Evolutionary conservation across 2,113 vertebrate species (phyloP).

Genomic region (Scalopus aquaticus): DNA sequence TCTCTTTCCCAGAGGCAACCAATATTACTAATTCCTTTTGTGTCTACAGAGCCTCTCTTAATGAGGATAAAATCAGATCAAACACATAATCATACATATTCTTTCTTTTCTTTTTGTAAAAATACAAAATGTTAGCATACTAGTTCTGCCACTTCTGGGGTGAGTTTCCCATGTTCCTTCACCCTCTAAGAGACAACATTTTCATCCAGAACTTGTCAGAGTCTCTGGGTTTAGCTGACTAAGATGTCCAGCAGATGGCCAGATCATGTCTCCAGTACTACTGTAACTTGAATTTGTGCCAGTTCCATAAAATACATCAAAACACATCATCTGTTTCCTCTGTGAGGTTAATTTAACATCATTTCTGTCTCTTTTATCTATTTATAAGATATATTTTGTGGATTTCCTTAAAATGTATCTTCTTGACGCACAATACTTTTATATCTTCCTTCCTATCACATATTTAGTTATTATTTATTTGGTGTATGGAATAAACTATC

Average conservation of each 20-base stretch:
- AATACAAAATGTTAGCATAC: background rate
- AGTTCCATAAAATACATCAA: constrained; percentile 13
- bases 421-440: background rate
- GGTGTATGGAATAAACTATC: background rate
- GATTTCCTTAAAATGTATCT: background rate
- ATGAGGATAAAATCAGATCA: background rate
- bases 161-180: background rate
- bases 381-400: background rate
- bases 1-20: background rate
- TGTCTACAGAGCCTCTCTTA: background rate
- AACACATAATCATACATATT: background rate
- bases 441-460: background rate
- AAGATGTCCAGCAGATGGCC: constrained; percentile 21
- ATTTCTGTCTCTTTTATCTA: background rate
- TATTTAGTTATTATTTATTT: background rate
- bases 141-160: background rate
- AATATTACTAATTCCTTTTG: background rate
- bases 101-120: background rate
- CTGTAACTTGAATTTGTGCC: constrained; percentile 25
- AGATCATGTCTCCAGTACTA: background rate
- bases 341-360: background rate
- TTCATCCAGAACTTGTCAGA: constrained; percentile 15
- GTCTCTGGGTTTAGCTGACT: background rate
- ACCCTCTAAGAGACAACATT: background rate
- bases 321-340: constrained; percentile 1